Evolutionary conservation across 2,888 invertebrate genomes (phyloP).

Genomic region (Drosophila colorata): DNA sequence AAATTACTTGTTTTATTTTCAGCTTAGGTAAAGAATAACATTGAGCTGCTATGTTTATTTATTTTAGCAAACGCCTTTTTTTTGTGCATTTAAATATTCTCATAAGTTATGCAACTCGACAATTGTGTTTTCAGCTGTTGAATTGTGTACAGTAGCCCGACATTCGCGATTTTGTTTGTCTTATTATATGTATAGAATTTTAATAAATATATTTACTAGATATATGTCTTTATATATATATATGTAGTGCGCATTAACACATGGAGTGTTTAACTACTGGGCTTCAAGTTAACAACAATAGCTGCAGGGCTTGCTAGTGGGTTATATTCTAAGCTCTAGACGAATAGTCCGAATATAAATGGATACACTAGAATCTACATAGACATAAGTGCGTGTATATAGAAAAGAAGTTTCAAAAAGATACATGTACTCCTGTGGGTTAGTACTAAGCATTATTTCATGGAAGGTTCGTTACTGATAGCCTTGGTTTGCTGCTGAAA

Average conservation of each 20-base stretch:
- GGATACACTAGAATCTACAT: constrained; percentile 25
- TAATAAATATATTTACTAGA: constrained; percentile 3
- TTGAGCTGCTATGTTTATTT: neutral
- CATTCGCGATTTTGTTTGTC: constrained; percentile 22
- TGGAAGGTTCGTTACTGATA: constrained; percentile 83
- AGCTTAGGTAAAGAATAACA: constrained; percentile 17
- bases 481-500: constrained; percentile 62
- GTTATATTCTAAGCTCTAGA: constrained; percentile 40
- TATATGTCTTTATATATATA: constrained; percentile 11
- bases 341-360: constrained; percentile 15
- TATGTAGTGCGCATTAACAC: constrained; percentile 30
- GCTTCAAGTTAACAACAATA: constrained; percentile 56
- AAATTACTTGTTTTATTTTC: neutral
- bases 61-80: constrained; percentile 6
- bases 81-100: constrained; percentile 17
- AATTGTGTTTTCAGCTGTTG: constrained; percentile 30
- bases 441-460: constrained; percentile 35
- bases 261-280: constrained; percentile 12
- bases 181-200: constrained; percentile 11
- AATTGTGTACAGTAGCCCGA: constrained; percentile 69
- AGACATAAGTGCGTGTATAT: constrained; percentile 23
- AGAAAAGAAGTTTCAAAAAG: constrained; percentile 46
- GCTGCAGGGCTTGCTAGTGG: constrained; percentile 67
- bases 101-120: constrained; percentile 71
- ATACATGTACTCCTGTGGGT: constrained; percentile 16